Evolutionary conservation across 2,888 invertebrate genomes (phyloP), one percentile per base, ranked within the genome.

Genomic region (Drosophila mayaguana): DNA sequence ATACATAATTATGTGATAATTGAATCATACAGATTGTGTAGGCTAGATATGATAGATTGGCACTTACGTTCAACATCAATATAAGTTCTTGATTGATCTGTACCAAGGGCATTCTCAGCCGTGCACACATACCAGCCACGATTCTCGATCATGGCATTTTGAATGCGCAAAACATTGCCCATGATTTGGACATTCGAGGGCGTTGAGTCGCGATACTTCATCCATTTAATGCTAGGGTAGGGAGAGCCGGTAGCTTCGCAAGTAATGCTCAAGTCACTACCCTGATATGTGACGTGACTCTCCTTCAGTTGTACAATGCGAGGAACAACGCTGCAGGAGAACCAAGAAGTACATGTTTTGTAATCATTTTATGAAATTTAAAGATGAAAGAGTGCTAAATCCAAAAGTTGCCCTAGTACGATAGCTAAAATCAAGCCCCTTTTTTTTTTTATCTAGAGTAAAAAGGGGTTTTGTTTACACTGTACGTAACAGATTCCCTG

Each of bases 41-140:
- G 36, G 5, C 0, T n/a, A 38, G 40, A 40, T 22, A 22, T 16
- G 16, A 7, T 18, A 48, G 22, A 42, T 6, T n/a, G 16, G 14
- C 11, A 92, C 96, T 95, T 93, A 97, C 97, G 95, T 94, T 97
- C 97, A 73, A 98, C 96, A 91, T 97, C 97, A 55, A 98, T 94
- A 78, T 95, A 94, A 0, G 96, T 95, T 64, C 96, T 96, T 25
- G 95, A 94, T 88, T 96, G 95, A 40, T 95, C 94, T 8, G 93
- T 91, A 16, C 94, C 95, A 8, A 94, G 95, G 22, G 94, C 91
- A 63, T 96, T 95, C 22, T 93, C 93, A 1, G 96, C 97, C 18
- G 95, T 94, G 89, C 98, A 99, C 11, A 96, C 93, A 90, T 98
- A 98, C 54, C 96, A 94, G 16, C 98, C 98, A 60, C 96, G 94